Percentiles rank a stretch among this genome's conserved stretches.
phyloP scores from a whole-genome alignment of 2,888 invertebrate genomes.

The Trichogramma dendrolimi region DNA sequence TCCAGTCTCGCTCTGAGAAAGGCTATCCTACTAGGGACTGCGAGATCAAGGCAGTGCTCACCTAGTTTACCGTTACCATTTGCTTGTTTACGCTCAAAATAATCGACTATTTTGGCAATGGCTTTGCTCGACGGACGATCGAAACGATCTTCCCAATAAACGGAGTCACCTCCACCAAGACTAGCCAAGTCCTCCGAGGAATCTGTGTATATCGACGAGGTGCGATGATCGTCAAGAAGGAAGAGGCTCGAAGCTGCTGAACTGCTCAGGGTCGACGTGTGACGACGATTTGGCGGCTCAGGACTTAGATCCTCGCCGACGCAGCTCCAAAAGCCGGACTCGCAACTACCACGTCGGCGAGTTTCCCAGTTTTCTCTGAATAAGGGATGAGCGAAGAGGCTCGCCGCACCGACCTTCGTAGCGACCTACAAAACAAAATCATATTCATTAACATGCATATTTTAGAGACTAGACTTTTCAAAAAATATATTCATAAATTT shows the following conservation, averaged over 20 bases:
- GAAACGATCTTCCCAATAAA: constrained; percentile 67
- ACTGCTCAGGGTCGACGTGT: constrained; percentile 52
- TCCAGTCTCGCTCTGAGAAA: constrained; percentile 47
- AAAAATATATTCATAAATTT: too few species aligned
- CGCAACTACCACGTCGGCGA: constrained; percentile 78
- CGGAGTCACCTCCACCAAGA: constrained; percentile 70
- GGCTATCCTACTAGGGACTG: constrained; percentile 45
- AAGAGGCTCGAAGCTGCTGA: constrained; percentile 58
- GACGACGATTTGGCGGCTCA: constrained; percentile 48
- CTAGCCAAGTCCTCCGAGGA: constrained; percentile 83
- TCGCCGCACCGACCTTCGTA: constrained; percentile 56
- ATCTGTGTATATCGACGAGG: constrained; percentile 81
- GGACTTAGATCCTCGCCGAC: constrained; percentile 72
- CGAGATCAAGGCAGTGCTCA: constrained; percentile 41
- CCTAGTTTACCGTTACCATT: constrained; percentile 35
- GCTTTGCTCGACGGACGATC: constrained; percentile 51
- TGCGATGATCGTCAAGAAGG: constrained; percentile 62
- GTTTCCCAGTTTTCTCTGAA: constrained; percentile 54
- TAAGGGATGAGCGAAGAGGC: constrained; percentile 60
- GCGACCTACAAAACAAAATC: constrained; percentile 39
- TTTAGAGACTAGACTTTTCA: too few species aligned
- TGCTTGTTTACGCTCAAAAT: constrained; percentile 67
- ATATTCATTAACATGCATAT: too few species aligned
- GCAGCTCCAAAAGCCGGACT: constrained; percentile 85
- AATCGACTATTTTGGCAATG: constrained; percentile 81